phyloP scores from a whole-genome alignment of 2,888 invertebrate genomes.

The Polyommatus icarus region DNA sequence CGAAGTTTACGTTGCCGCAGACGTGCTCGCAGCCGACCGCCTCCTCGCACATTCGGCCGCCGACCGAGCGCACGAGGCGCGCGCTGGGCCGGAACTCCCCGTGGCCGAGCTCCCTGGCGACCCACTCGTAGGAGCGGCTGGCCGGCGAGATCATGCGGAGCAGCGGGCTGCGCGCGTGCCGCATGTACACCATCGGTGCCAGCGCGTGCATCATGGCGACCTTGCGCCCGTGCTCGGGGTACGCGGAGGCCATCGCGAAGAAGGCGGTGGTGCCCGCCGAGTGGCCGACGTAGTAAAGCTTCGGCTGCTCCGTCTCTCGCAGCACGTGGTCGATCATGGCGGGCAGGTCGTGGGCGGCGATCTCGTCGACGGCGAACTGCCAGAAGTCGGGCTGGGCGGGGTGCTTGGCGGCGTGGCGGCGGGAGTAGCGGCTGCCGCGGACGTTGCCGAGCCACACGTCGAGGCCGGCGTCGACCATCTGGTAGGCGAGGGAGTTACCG shows the following conservation, averaged over 20 bases:
- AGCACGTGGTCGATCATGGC: conserved; percentile 70
- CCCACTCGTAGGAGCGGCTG: conserved; percentile 52
- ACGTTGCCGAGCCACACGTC: conserved; percentile 75
- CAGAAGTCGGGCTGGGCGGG: conserved; percentile 64
- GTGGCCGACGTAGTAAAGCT: conserved; percentile 66
- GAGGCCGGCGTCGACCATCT: conserved; percentile 64
- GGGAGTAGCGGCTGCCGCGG: conserved; percentile 68
- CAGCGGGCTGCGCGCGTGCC: conserved; percentile 64
- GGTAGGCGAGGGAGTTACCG: conserved; percentile 69
- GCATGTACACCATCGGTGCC: conserved; percentile 72
- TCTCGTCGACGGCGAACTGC: conserved; percentile 70
- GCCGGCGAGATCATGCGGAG: conserved; percentile 67
- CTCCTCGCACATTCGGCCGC: conserved; percentile 62
- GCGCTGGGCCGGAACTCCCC: conserved; percentile 59
- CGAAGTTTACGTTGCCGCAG: conserved; percentile 82
- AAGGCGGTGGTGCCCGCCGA: conserved; percentile 62
- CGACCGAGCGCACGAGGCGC: conserved; percentile 55
- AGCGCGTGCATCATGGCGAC: conserved; percentile 66
- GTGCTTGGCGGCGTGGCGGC: conserved; percentile 61
- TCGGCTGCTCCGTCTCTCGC: conserved; percentile 54
- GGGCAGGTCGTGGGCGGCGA: conserved; percentile 67
- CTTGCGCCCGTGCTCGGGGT: conserved; percentile 66
- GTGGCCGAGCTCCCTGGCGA: conserved; percentile 54
- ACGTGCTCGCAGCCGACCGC: conserved; percentile 69
- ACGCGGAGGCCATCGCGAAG: conserved; percentile 60